Evolutionary conservation across 2,113 vertebrate genomes (phyloP).

Genomic region (Saguinus midas): DNA sequence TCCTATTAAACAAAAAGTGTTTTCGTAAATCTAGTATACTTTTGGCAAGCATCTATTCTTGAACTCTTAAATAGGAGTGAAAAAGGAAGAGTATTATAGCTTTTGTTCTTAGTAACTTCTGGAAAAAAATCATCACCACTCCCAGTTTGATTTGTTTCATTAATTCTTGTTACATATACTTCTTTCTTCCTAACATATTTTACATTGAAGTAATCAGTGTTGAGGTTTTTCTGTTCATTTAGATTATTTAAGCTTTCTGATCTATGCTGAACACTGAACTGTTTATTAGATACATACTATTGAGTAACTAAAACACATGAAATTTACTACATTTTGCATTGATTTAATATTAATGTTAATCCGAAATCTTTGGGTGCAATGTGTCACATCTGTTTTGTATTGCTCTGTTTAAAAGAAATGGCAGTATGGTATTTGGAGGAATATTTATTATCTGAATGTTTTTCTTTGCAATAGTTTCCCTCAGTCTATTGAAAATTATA

Average conservation of each 20-base stretch:
- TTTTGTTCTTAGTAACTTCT: slow-evolving; percentile 45
- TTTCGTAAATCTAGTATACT: neutral
- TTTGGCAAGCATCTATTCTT: neutral
- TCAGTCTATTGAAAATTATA: slow-evolving; percentile 69
- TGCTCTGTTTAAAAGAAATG: slow-evolving; percentile 76
- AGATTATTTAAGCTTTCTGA: slow-evolving; percentile 12
- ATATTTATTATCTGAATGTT: slow-evolving; percentile 80
- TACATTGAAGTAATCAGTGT: slow-evolving; percentile 56
- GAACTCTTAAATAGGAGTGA: slow-evolving; percentile 26
- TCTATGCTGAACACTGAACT: slow-evolving; percentile 19
- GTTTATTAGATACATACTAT: slow-evolving; percentile 49
- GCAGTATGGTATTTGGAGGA: slow-evolving; percentile 74
- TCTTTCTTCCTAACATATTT: slow-evolving; percentile 45
- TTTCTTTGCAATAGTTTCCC: slow-evolving; percentile 66
- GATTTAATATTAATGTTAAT: slow-evolving; percentile 73
- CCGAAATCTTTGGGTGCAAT: slow-evolving; percentile 68
- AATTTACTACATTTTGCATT: slow-evolving; percentile 76
- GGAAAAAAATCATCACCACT: slow-evolving; percentile 54
- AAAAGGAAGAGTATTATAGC: neutral
- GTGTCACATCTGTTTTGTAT: slow-evolving; percentile 80
- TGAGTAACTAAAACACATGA: slow-evolving; percentile 61
- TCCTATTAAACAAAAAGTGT: neutral
- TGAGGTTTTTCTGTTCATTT: slow-evolving; percentile 71
- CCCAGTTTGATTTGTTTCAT: slow-evolving; percentile 66
- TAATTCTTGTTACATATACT: slow-evolving; percentile 52